A percentile compares a stretch with the other conserved stretches of the same genome.
Conservation (phyloP, 2,888 invertebrate genomes). For the Leucania comma region DNA sequence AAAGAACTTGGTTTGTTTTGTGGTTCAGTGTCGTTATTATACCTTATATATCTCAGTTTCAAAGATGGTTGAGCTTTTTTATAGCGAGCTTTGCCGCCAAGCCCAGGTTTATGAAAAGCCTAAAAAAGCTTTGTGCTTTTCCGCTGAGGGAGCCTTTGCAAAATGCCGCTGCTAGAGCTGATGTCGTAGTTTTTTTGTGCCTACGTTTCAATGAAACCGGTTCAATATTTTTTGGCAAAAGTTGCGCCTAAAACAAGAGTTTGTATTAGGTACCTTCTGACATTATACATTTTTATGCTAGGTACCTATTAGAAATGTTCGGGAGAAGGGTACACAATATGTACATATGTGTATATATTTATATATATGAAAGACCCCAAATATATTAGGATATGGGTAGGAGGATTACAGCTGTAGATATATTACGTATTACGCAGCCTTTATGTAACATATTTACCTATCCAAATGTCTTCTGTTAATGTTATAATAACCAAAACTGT, state of each 20-base stretch:
- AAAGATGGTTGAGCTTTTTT: conserved; percentile 15
- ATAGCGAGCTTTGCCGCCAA: background rate
- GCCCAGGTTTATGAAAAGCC: conserved; percentile 25
- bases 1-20: background rate
- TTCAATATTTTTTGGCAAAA: conserved; percentile 1
- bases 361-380: too few relatives aligned
- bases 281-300: background rate
- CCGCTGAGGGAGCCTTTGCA: conserved; percentile 1
- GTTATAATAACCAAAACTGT: background rate
- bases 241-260: background rate
- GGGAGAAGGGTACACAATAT: background rate
- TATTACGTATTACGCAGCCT: too few relatives aligned
- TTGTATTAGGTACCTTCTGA: background rate
- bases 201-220: conserved; percentile 8
- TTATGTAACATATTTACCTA: too few relatives aligned
- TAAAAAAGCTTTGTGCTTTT: conserved; percentile 38
- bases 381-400: too few relatives aligned
- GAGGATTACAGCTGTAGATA: too few relatives aligned
- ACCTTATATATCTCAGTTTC: conserved; percentile 14
- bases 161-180: conserved; percentile 3
- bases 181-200: background rate
- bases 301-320: background rate
- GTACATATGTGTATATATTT: too few relatives aligned
- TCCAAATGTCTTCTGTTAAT: background rate
- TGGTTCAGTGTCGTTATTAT: background rate